Conservation (phyloP, 1,140 invertebrate genomes). For the Subanguina moxae region DNA sequence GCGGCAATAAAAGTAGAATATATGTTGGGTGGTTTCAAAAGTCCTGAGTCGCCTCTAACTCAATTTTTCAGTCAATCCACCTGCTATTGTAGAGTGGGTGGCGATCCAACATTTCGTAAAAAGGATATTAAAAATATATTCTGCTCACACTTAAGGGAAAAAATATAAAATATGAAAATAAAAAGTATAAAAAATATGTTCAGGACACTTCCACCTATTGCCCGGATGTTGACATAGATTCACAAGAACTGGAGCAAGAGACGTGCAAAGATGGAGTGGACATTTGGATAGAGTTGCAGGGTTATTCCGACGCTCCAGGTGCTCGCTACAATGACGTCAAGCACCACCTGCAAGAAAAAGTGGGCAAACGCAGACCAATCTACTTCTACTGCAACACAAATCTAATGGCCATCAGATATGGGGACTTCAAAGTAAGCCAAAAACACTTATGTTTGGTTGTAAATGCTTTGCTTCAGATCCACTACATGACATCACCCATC, state of each 20-base stretch:
- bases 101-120: too few relatives aligned
- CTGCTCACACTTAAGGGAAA: too few relatives aligned
- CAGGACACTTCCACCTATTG: not conserved
- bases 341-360: not conserved
- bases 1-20: not conserved
- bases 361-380: constrained; percentile 39
- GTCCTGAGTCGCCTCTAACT: too few relatives aligned
- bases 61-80: too few relatives aligned
- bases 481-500: constrained; percentile 57
- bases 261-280: constrained; percentile 37
- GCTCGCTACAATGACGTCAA: constrained; percentile 1
- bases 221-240: not conserved
- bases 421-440: constrained; percentile 45
- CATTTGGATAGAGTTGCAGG: constrained; percentile 38
- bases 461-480: constrained; percentile 32
- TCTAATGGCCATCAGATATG: constrained; percentile 55
- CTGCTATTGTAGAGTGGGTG: too few relatives aligned
- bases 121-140: too few relatives aligned
- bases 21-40: not conserved
- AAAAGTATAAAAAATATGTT: not conserved
- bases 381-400: constrained; percentile 58
- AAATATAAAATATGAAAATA: too few relatives aligned
- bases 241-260: not conserved
- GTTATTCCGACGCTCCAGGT: not conserved
- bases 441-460: not conserved